Percentiles rank a stretch among this genome's conserved stretches.
These are phyloP conservation scores for Dasyprocta punctata DNA, from an alignment of 2,113 vertebrate species.

Conservation along the genomic window DNA sequence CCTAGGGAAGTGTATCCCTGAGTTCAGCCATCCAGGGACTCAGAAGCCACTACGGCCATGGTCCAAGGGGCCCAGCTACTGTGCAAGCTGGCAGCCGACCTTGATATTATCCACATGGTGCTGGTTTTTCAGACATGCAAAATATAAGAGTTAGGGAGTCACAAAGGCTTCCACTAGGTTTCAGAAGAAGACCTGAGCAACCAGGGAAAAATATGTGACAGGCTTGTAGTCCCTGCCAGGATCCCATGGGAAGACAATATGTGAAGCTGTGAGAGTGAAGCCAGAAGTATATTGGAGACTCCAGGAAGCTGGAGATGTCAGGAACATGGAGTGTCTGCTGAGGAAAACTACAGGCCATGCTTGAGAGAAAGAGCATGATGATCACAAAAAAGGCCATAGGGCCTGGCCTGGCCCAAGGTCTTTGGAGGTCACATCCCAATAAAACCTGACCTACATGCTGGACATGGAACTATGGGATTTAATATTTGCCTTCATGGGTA, in stretches of 20 bases:
- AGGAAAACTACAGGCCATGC: not conserved
- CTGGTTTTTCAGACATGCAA: not conserved
- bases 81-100: not conserved
- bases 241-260: not conserved
- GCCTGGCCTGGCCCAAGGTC: not conserved
- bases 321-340: not conserved
- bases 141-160: not conserved
- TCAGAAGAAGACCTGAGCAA: not conserved
- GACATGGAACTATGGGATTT: not conserved
- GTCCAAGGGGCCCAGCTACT: not conserved
- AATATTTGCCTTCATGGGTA: not conserved
- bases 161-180: not conserved
- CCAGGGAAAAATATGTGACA: not conserved
- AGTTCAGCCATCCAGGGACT: not conserved
- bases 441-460: not conserved
- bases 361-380: not conserved
- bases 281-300: not conserved
- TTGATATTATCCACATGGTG: not conserved
- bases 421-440: not conserved
- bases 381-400: not conserved
- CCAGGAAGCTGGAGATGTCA: not conserved
- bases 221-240: not conserved
- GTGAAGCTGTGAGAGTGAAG: not conserved
- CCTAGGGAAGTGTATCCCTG: not conserved
- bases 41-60: not conserved